Conservation (phyloP, 1,140 invertebrate species). For the Formica selysi region DNA sequence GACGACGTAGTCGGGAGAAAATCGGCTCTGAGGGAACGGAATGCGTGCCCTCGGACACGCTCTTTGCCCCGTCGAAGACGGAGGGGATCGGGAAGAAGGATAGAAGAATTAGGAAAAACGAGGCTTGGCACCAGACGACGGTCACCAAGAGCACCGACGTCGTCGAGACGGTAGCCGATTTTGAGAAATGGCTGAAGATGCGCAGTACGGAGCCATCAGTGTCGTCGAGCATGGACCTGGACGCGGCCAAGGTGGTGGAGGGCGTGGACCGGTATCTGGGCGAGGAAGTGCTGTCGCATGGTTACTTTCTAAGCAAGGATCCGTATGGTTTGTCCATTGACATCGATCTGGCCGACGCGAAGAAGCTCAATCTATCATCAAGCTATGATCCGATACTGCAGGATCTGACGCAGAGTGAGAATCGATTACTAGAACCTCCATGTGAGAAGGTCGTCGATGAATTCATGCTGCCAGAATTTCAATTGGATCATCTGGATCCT, state of each 20-base stretch:
- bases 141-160: conserved; percentile 62
- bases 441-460: conserved; percentile 79
- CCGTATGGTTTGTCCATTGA: conserved; percentile 77
- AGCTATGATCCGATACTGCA: conserved; percentile 80
- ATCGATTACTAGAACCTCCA: conserved; percentile 72
- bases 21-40: conserved; percentile 36
- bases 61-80: conserved; percentile 6
- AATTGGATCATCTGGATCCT: conserved; percentile 82
- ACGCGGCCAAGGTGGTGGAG: conserved; percentile 75
- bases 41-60: conserved; percentile 19
- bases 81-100: conserved; percentile 45
- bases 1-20: conserved; percentile 60
- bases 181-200: conserved; percentile 83
- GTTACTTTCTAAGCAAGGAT: conserved; percentile 78
- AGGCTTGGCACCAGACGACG: conserved; percentile 5
- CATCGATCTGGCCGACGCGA: conserved; percentile 79
- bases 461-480: conserved; percentile 82
- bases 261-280: conserved; percentile 77
- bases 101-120: conserved; percentile 25
- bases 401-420: conserved; percentile 79
- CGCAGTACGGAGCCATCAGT: conserved; percentile 67
- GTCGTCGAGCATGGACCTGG: conserved; percentile 78
- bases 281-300: conserved; percentile 69
- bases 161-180: conserved; percentile 77
- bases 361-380: conserved; percentile 76